phyloP scores from a whole-genome alignment of 2,888 invertebrate species.

The Agrotis puta region DNA sequence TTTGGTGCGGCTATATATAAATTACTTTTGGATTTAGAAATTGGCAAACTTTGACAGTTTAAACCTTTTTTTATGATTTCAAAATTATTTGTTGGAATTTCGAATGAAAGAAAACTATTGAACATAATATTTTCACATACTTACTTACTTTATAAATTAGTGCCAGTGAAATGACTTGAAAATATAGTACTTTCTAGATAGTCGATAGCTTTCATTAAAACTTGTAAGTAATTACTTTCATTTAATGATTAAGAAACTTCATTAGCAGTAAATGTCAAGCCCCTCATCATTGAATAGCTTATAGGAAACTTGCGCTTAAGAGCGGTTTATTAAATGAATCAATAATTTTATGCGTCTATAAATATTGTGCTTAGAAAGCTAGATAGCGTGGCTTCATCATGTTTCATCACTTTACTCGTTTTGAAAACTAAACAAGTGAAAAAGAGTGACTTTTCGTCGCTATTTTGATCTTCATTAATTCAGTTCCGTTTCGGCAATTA shows the following conservation, averaged over 20 bases:
- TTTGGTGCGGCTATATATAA: no score
- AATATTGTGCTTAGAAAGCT: not conserved
- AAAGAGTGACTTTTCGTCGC: no score
- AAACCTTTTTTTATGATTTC: no score
- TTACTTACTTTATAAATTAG: not conserved
- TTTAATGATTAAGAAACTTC: conserved; percentile 37
- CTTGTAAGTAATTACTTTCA: not conserved
- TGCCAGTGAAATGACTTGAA: not conserved
- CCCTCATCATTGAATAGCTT: conserved; percentile 10
- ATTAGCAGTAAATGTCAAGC: conserved; percentile 49
- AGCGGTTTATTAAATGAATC: no score
- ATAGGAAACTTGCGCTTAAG: not conserved
- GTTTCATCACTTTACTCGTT: no score
- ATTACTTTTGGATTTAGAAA: not conserved
- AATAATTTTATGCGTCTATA: not conserved
- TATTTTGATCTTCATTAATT: no score
- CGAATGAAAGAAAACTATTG: not conserved
- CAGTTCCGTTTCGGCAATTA: no score
- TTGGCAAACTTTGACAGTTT: not conserved
- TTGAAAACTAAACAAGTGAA: no score
- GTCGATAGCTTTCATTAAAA: conserved; percentile 34
- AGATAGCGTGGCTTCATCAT: no score
- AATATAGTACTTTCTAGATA: not conserved
- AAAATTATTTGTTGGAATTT: no score
- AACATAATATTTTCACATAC: not conserved